Evolutionary conservation across 2,113 vertebrate species (phyloP).

Genomic region (Todiramphus chloris): DNA sequence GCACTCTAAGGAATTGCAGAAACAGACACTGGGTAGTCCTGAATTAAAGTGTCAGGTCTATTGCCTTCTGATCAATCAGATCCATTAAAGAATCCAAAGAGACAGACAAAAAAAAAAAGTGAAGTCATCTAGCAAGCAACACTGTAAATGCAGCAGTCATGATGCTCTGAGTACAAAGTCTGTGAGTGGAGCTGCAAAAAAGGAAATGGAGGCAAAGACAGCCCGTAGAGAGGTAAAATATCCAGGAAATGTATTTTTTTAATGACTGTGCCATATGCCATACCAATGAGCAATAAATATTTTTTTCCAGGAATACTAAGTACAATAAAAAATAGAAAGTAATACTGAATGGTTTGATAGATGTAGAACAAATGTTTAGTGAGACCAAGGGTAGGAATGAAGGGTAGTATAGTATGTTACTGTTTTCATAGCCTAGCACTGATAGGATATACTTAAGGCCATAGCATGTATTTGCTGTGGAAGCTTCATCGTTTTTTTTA

Average conservation of each 20-base stretch:
- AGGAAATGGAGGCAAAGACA: not conserved
- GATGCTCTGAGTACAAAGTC: not conserved
- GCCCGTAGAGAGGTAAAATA: not conserved
- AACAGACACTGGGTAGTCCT: not conserved
- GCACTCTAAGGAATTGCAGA: not conserved
- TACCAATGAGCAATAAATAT: not conserved
- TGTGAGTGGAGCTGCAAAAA: not conserved
- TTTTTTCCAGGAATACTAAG: not conserved
- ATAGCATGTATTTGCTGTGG: not conserved
- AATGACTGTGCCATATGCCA: not conserved
- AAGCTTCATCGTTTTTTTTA: not conserved
- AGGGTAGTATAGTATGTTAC: not conserved
- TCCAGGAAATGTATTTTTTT: not conserved
- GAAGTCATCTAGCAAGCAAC: not conserved
- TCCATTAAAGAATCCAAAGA: not conserved
- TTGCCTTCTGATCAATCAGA: conserved; percentile 24
- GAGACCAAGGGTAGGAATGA: not conserved
- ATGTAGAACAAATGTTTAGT: not conserved
- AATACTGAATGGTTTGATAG: not conserved
- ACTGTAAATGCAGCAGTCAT: not conserved
- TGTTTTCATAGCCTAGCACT: not conserved
- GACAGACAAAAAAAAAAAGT: not conserved
- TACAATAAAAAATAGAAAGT: not conserved
- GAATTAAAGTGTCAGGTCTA: not conserved
- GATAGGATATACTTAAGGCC: not conserved